Evolutionary conservation across 2,113 vertebrate species (phyloP).

Genomic region (Seriola quinqueradiata): DNA sequence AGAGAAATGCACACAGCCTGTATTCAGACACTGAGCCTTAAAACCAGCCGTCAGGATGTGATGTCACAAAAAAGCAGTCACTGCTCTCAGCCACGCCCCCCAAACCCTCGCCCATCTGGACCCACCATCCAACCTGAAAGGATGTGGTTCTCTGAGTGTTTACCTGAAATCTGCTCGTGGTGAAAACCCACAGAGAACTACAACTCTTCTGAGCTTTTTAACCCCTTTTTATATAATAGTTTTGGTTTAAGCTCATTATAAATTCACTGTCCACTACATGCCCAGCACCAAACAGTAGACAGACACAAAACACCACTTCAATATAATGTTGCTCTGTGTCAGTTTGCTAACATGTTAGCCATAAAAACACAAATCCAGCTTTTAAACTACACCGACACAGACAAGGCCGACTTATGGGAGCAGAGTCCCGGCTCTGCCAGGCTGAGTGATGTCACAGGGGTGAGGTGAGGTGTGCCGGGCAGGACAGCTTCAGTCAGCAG

Average conservation of each 20-base stretch:
- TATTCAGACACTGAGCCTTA: no score
- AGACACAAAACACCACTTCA: not conserved
- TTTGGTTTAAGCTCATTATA: not conserved
- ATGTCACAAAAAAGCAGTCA: no score
- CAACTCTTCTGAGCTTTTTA: not conserved
- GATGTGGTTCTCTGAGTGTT: no score
- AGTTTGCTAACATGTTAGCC: not conserved
- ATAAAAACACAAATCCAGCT: not conserved
- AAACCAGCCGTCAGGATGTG: no score
- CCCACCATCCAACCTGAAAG: no score
- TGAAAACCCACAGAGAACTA: no score
- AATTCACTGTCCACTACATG: not conserved
- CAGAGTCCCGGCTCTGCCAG: not conserved
- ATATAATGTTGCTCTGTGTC: not conserved
- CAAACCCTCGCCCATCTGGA: no score
- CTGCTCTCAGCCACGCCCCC: no score
- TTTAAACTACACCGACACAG: no score
- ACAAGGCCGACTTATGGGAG: not conserved
- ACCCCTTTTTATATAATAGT: not conserved
- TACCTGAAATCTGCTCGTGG: no score
- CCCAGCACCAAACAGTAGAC: no score
- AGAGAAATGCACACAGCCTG: no score
- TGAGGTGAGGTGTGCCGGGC: not conserved
- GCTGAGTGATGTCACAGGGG: not conserved
- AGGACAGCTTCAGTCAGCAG: conserved; percentile 4